These are phyloP conservation scores for Dolichopus griseipennis DNA, from an alignment of 2,888 invertebrate species.

Conservation along the genomic window DNA sequence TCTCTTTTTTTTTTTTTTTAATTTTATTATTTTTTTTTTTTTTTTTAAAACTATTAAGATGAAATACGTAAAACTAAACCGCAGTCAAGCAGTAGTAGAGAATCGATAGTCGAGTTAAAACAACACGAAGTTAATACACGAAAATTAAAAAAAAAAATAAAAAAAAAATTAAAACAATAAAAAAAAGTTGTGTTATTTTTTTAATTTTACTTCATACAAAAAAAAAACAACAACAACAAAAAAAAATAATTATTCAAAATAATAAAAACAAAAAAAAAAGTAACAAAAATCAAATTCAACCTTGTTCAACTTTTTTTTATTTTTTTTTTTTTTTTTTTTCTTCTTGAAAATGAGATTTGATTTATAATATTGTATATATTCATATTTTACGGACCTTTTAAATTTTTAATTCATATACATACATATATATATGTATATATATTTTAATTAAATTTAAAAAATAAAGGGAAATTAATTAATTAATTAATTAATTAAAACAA, in stretches of 20 bases:
- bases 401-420: too few species aligned
- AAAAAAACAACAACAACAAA: neutral
- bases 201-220: neutral
- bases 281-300: neutral
- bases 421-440: too few species aligned
- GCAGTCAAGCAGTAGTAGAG: conserved; percentile 22
- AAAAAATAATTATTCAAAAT: neutral
- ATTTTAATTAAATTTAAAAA: too few species aligned
- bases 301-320: neutral
- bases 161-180: neutral
- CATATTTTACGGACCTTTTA: too few species aligned
- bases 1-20: neutral
- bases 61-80: conserved; percentile 7
- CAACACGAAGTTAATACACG: conserved; percentile 17
- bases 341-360: too few species aligned
- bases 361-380: too few species aligned
- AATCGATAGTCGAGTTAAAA: conserved; percentile 23
- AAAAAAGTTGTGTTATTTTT: neutral
- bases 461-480: too few species aligned
- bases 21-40: too few species aligned
- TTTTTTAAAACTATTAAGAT: conserved; percentile 7
- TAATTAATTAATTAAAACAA: too few species aligned
- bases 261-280: too few species aligned
- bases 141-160: conserved; percentile 9
- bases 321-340: too few species aligned